Conservation (phyloP, 64 coral and sea anemone genomes). For the Montipora sp. region DNA sequence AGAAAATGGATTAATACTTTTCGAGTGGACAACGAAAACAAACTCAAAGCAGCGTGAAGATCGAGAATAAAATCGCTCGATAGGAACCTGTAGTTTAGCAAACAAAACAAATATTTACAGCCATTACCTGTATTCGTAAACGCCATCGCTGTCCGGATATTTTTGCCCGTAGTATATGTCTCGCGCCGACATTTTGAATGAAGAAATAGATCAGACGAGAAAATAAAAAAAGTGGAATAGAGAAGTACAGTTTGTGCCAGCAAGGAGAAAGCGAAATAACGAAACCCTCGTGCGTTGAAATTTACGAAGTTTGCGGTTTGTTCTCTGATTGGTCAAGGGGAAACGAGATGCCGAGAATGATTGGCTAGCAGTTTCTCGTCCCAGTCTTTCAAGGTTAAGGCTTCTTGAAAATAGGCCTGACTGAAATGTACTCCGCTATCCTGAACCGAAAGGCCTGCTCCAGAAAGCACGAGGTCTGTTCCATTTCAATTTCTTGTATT, state of each 20-base stretch:
- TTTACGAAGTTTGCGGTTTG: not conserved
- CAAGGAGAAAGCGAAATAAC: not conserved
- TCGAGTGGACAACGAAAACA: not conserved
- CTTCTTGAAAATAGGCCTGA: not conserved
- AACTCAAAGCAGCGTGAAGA: not conserved
- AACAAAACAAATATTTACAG: not conserved
- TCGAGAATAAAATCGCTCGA: not conserved
- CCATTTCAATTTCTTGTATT: too few relatives aligned
- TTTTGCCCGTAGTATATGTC: conserved; percentile 78
- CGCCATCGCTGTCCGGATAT: conserved; percentile 56
- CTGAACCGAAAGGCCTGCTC: too few relatives aligned
- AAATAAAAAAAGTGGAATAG: too few relatives aligned
- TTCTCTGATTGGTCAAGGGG: conserved; percentile 38
- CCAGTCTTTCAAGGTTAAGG: not conserved
- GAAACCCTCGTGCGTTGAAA: conserved; percentile 26
- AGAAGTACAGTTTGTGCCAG: too few relatives aligned
- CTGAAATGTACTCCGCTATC: not conserved
- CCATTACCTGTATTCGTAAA: conserved; percentile 77
- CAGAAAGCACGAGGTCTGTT: too few relatives aligned
- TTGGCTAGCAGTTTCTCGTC: not conserved
- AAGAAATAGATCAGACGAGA: not conserved
- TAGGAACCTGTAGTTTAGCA: not conserved
- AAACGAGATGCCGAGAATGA: not conserved
- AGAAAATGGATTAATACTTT: not conserved
- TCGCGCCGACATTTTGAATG: conserved; percentile 31